Percentiles rank a stretch among this genome's conserved stretches.
Evolutionary conservation across 2,113 vertebrate genomes (phyloP).

Genomic region (Spheniscus mendiculus): DNA sequence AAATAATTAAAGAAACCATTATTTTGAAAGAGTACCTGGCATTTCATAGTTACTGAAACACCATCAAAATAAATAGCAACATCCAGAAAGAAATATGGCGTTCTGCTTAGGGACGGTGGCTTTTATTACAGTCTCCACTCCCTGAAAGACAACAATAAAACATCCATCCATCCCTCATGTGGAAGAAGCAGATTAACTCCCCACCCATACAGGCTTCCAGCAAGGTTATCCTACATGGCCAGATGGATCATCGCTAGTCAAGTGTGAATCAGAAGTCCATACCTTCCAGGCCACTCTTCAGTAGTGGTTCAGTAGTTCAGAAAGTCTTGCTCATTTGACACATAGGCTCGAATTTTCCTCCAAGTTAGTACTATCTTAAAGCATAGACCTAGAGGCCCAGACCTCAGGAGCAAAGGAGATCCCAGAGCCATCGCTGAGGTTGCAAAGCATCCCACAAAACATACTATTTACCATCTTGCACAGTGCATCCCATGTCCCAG

Average conservation of each 20-base stretch:
- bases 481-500: background rate
- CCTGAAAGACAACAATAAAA: background rate
- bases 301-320: background rate
- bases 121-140: background rate
- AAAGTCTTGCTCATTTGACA: background rate
- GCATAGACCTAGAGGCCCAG: background rate
- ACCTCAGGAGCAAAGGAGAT: background rate
- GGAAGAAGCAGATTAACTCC: background rate
- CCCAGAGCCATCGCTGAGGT: too few species aligned
- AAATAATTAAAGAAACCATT: conserved; percentile 27
- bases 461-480: background rate
- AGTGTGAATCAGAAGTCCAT: background rate
- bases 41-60: background rate
- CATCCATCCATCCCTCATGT: background rate
- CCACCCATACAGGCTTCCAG: background rate
- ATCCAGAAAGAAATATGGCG: background rate
- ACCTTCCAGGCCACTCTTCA: background rate
- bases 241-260: background rate
- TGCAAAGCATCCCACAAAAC: background rate
- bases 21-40: background rate
- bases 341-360: background rate
- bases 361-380: background rate
- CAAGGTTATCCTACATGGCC: background rate
- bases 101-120: background rate
- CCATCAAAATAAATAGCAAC: background rate